Evolutionary conservation across 1,140 invertebrate genomes (phyloP).

Genomic region (Zaprionus camerounensis): DNA sequence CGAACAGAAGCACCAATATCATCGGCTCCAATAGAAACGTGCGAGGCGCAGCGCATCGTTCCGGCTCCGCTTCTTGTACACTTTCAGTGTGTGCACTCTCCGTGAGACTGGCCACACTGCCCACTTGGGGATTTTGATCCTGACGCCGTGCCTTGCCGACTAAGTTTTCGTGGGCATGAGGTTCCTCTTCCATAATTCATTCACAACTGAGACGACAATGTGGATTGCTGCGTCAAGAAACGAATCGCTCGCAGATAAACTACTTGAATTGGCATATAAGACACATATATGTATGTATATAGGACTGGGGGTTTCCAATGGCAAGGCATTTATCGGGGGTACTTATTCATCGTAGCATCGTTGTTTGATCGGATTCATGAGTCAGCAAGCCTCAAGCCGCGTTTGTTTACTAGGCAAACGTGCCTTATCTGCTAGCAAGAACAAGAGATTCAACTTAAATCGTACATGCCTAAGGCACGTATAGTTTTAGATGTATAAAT

Average conservation of each 20-base stretch:
- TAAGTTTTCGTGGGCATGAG: conserved; percentile 60
- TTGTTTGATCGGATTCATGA: conserved; percentile 56
- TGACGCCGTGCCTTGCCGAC: conserved; percentile 43
- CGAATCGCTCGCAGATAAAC: conserved; percentile 57
- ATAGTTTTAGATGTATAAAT: not conserved
- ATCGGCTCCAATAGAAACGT: conserved; percentile 71
- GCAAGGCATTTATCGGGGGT: not conserved
- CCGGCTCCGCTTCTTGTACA: not conserved
- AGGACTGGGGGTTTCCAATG: conserved; percentile 42
- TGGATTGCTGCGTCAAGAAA: conserved; percentile 5
- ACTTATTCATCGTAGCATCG: not conserved
- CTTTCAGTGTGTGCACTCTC: not conserved
- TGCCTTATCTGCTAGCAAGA: conserved; percentile 49
- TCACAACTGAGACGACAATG: conserved; percentile 40
- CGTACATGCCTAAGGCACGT: not conserved
- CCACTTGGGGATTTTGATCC: conserved; percentile 7
- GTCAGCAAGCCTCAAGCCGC: conserved; percentile 42
- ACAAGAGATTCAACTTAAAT: not conserved
- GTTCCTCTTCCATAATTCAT: conserved; percentile 59
- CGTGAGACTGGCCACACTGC: conserved; percentile 25
- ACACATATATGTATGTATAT: conserved; percentile 9
- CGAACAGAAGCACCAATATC: conserved; percentile 72
- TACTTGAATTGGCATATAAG: conserved; percentile 6
- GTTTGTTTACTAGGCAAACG: conserved; percentile 36
- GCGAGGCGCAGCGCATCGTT: not conserved